Percentiles rank a stretch among this genome's conserved stretches.
phyloP scores from a whole-genome alignment of 2,888 invertebrate species.

The Hermodice carunculata region DNA sequence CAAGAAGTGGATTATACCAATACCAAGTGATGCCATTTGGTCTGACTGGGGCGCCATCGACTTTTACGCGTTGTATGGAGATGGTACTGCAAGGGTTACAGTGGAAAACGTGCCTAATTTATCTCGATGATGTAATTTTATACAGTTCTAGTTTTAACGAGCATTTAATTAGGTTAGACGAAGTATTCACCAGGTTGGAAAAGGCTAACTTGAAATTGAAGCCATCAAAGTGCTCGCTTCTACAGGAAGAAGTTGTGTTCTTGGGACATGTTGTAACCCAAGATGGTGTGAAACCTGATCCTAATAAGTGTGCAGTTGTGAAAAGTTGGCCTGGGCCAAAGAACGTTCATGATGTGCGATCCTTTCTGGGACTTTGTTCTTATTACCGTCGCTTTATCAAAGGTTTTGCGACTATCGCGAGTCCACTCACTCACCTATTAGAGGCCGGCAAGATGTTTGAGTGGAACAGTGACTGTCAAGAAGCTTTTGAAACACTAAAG shows the following conservation, averaged over 20 bases:
- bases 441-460: slow-evolving; percentile 5
- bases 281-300: slow-evolving; percentile 13
- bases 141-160: slow-evolving; percentile 38
- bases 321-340: neutral
- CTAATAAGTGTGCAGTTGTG: neutral
- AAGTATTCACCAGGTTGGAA: slow-evolving; percentile 8
- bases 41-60: slow-evolving; percentile 41
- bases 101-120: slow-evolving; percentile 56
- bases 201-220: slow-evolving; percentile 23
- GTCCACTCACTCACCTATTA: slow-evolving; percentile 10
- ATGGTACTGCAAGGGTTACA: slow-evolving; percentile 46
- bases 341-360: neutral
- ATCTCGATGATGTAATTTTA: slow-evolving; percentile 63
- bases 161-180: neutral
- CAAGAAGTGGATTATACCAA: slow-evolving; percentile 33
- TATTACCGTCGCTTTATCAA: slow-evolving; percentile 13
- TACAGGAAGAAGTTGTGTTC: neutral
- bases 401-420: neutral
- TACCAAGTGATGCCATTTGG: slow-evolving; percentile 51
- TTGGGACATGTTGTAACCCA: too few relatives aligned
- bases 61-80: slow-evolving; percentile 60
- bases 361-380: neutral
- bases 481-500: slow-evolving; percentile 15
- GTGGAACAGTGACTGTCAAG: slow-evolving; percentile 20
- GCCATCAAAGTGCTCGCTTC: slow-evolving; percentile 21